Evolutionary conservation across 92 coral and sea anemone genomes (phyloP), one percentile per base, ranked within the genome.

Genomic region (Umimayanthus chanpuru): DNA sequence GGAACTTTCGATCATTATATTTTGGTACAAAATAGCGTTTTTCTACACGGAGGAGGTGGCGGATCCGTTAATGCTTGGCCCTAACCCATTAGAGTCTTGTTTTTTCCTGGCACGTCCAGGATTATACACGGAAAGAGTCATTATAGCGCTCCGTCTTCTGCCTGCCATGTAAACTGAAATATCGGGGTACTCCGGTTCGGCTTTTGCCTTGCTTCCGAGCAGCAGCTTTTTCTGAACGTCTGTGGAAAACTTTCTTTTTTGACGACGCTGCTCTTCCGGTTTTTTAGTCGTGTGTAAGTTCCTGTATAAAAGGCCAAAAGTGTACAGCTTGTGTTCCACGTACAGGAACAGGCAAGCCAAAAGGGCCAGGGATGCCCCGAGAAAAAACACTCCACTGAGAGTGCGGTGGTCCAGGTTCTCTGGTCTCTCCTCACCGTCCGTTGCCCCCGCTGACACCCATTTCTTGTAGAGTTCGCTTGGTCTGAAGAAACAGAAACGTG

Each of bases 401-500:
- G 96, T 88, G 23, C 91, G 92, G 50, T 79, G 88, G 65, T 70
- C 74, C 16, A 95, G 83, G 55, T 89, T 66, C 44, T 95, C 94
- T 41, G 94, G 96, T 26, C 88, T 82, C 49, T 95, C 98, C 3
- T 95, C 98, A 40, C 93, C 81, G 67, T 32, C 70, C 75, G 80
- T 83, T 39, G 89, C 82, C 4, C 94, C 96, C 29, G 98, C 80
- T 40, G 96, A 94, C 16, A 95, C 98, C 98, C 98, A 95, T 76
- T 95, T 93, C 92, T 95, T 95, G 92, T 95, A 95, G 6, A 93
- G 88, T 26, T 95, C 98, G 61, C 96, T 95, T 39, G 98, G 98
- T 61, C 97, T 94, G 87, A 68, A 36, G 79, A 49, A 23, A 64
- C 9, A 40, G 40, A 32, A 44, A 73, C 43, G 50, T 38, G 73